A percentile compares a stretch with the other conserved stretches of the same genome.
phyloP scores from a whole-genome alignment of 2,797 vertebrate species.

The Spea hammondii region DNA sequence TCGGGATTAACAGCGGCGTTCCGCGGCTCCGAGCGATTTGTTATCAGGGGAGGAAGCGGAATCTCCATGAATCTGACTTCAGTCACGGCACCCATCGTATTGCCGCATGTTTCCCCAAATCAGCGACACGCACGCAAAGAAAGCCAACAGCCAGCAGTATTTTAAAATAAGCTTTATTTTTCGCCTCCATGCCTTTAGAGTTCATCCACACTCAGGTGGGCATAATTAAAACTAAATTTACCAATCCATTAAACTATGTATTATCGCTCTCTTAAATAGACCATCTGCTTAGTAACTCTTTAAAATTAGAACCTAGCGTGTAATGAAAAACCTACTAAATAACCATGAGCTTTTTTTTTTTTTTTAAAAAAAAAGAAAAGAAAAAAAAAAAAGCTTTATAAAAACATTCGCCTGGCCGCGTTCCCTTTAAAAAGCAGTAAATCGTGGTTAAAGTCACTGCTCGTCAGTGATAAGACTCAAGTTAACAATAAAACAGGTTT shows the following conservation, averaged over 20 bases:
- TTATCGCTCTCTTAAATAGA: slow-evolving; percentile 87
- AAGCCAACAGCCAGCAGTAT: slow-evolving; percentile 68
- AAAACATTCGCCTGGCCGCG: slow-evolving; percentile 58
- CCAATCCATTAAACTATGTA: slow-evolving; percentile 74
- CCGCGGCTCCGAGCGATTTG: not conserved
- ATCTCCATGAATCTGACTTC: not conserved
- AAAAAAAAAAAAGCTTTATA: slow-evolving; percentile 55
- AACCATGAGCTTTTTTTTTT: slow-evolving; percentile 61
- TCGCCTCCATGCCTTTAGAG: slow-evolving; percentile 90
- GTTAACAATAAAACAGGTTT: slow-evolving; percentile 55
- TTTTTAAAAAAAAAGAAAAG: slow-evolving; percentile 65
- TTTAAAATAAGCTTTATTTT: slow-evolving; percentile 98
- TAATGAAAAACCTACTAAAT: slow-evolving; percentile 71
- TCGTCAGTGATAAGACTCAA: slow-evolving; percentile 48
- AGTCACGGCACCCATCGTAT: not conserved
- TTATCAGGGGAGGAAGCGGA: not conserved
- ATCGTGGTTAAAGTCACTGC: slow-evolving; percentile 23
- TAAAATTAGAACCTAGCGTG: slow-evolving; percentile 84
- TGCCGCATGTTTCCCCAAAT: too few species aligned
- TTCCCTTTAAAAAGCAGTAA: slow-evolving; percentile 56
- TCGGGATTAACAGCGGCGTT: too few species aligned
- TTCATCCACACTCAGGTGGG: slow-evolving; percentile 66
- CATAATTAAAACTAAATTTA: slow-evolving; percentile 74
- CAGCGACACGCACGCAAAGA: too few species aligned
- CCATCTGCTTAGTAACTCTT: slow-evolving; percentile 83